Base-by-base conservation (phyloP, 2,797 vertebrate species). In the Hemibagrus guttatus region DNA sequence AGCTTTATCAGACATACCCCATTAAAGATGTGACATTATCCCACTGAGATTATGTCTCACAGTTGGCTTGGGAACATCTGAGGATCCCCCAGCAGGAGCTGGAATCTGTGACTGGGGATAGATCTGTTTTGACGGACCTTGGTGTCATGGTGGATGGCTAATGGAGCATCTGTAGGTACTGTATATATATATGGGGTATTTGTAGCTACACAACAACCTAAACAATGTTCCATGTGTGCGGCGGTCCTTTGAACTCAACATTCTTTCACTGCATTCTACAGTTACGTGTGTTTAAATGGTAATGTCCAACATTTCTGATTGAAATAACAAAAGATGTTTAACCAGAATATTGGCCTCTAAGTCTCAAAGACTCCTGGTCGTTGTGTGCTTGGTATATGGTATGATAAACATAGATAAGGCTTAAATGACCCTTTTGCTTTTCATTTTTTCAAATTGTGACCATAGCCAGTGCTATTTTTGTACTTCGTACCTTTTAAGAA, bases 381-480 rank as follows among this genome's bases (percentile, higher is more conserved):
- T 75, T 68, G 35, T 82, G 12, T 52, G 14, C 59, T 81, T n/a
- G 39, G 23, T 23, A 7, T 39, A 68, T 23, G 23, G 14, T 42
- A 76, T 66, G 26, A 83, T 78, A 61, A 69, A 87, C 74, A 87
- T 59, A 68, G 21, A 76, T 64, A 76, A 86, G 81, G 31, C 26
- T 52, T 79, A 49, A 83, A 6, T 71, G 63, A 66, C 74, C 69
- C 35, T 87, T 87, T 64, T 21, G 49, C 72, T 54, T 69, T n/a
- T 87, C 74, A n/a, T 71, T 84, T 84, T n/a, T 84, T 79, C 16
- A 86, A 75, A 85, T 83, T 75, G 19, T 75, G 54, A 69, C 71
- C 54, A 87, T 85, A 76, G 35, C 52, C 68, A 74, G 54, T 87
- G 28, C 81, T 31, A 54, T 46, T 69, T 69, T 63, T 88, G 46